These are phyloP conservation scores for Rallus crepitans DNA, from an alignment of 2,797 vertebrate species.

Conservation along the genomic window DNA sequence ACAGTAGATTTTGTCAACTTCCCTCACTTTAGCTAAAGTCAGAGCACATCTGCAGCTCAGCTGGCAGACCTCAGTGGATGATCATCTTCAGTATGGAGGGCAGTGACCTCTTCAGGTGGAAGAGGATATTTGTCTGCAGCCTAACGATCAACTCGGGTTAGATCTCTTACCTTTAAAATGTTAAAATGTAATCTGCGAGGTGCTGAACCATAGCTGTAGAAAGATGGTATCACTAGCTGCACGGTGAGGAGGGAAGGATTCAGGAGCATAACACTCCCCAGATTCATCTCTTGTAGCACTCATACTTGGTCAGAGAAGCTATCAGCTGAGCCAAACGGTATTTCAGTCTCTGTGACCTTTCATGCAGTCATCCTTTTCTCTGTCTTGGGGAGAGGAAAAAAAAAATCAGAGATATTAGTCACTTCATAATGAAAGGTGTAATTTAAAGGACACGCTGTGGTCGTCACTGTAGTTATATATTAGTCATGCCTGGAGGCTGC, in stretches of 20 bases:
- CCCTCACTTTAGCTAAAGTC: background rate
- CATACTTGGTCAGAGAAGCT: background rate
- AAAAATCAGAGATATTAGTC: background rate
- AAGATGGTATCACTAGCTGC: background rate
- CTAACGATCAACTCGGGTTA: background rate
- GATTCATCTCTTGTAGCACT: background rate
- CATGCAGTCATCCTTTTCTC: background rate
- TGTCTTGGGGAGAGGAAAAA: background rate
- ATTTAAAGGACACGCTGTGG: background rate
- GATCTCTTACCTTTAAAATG: background rate
- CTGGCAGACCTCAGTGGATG: background rate
- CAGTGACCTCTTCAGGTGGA: conserved; percentile 29
- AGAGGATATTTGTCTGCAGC: background rate
- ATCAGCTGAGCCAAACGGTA: background rate
- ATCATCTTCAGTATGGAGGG: background rate
- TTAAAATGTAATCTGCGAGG: background rate
- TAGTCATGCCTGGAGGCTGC: background rate
- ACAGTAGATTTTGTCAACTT: background rate
- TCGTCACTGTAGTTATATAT: background rate
- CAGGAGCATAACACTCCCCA: background rate
- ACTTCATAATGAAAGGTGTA: background rate
- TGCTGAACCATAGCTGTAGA: background rate
- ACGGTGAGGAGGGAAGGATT: background rate
- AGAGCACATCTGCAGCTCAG: background rate
- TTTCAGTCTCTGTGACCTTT: background rate